phyloP scores from a whole-genome alignment of 2,888 invertebrate species.

The Harpalus rubripes region DNA sequence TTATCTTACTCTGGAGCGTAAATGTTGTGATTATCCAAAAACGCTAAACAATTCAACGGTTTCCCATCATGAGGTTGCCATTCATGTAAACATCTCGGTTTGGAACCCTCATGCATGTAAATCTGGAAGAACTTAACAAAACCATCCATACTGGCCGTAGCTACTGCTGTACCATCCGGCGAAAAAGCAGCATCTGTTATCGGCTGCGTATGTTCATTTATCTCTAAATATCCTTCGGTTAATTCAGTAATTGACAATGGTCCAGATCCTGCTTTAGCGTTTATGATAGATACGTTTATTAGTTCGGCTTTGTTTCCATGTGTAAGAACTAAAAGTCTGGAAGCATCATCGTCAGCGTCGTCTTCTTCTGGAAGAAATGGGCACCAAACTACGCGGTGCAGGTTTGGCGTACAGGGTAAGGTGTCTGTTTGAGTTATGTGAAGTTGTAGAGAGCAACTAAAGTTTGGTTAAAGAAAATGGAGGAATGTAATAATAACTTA shows the following conservation, averaged over 20 bases:
- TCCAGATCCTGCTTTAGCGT: slow-evolving; percentile 76
- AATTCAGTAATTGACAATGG: slow-evolving; percentile 76
- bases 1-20: slow-evolving; percentile 86
- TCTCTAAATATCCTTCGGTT: slow-evolving; percentile 79
- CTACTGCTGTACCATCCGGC: slow-evolving; percentile 96
- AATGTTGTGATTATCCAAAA: slow-evolving; percentile 94
- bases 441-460: slow-evolving; percentile 80
- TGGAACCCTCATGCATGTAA: slow-evolving; percentile 84
- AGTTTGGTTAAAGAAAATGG: slow-evolving; percentile 68
- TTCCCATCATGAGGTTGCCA: slow-evolving; percentile 96
- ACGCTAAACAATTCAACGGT: slow-evolving; percentile 93
- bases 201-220: slow-evolving; percentile 81
- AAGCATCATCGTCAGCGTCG: slow-evolving; percentile 84
- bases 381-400: slow-evolving; percentile 93
- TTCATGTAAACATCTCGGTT: slow-evolving; percentile 91
- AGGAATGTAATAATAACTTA: background rate
- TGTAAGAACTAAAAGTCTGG: slow-evolving; percentile 89
- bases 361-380: slow-evolving; percentile 90
- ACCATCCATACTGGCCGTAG: slow-evolving; percentile 93
- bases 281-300: slow-evolving; percentile 79
- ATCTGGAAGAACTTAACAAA: slow-evolving; percentile 95
- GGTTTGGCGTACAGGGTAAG: slow-evolving; percentile 75
- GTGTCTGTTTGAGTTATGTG: slow-evolving; percentile 80
- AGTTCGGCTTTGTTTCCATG: slow-evolving; percentile 85
- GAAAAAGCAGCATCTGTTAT: slow-evolving; percentile 94